Conservation (phyloP, 1,140 invertebrate species). For the Elymnias hypermnestra region DNA sequence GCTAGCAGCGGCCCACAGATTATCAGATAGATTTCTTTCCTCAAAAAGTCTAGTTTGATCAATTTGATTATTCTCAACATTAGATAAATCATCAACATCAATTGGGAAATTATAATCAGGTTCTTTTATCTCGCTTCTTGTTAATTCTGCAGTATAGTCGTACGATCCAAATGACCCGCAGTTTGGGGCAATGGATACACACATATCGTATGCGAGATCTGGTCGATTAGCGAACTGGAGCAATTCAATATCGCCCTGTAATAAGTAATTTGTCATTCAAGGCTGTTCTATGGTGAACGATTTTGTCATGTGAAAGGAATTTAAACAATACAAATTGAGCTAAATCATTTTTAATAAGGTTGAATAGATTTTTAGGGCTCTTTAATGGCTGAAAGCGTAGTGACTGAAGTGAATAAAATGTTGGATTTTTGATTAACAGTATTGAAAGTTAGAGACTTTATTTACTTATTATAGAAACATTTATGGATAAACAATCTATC, state of each 20-base stretch:
- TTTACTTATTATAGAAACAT: too few species aligned
- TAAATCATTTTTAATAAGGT: neutral
- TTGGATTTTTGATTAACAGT: too few species aligned
- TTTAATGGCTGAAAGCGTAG: too few species aligned
- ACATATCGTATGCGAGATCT: slow-evolving; percentile 88
- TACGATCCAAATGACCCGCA: slow-evolving; percentile 63
- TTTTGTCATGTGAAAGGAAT: slow-evolving; percentile 22
- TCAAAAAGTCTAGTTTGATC: slow-evolving; percentile 24
- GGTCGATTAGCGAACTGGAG: slow-evolving; percentile 83
- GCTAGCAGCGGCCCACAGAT: slow-evolving; percentile 23
- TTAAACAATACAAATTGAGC: slow-evolving; percentile 13
- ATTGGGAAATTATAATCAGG: slow-evolving; percentile 13
- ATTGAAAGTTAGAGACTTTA: too few species aligned
- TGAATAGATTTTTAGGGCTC: neutral
- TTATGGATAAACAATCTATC: too few species aligned
- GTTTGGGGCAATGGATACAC: slow-evolving; percentile 80
- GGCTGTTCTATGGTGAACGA: slow-evolving; percentile 13
- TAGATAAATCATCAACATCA: slow-evolving; percentile 3
- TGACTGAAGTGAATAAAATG: too few species aligned
- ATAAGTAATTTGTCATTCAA: slow-evolving; percentile 23
- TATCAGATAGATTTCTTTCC: slow-evolving; percentile 35
- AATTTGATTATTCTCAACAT: slow-evolving; percentile 7
- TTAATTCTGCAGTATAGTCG: slow-evolving; percentile 3
- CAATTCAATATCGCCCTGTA: slow-evolving; percentile 86
- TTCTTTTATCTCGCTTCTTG: slow-evolving; percentile 9